Evolutionary conservation across 2,888 invertebrate species (phyloP).

Genomic region (Ichneumoninae sp.): DNA sequence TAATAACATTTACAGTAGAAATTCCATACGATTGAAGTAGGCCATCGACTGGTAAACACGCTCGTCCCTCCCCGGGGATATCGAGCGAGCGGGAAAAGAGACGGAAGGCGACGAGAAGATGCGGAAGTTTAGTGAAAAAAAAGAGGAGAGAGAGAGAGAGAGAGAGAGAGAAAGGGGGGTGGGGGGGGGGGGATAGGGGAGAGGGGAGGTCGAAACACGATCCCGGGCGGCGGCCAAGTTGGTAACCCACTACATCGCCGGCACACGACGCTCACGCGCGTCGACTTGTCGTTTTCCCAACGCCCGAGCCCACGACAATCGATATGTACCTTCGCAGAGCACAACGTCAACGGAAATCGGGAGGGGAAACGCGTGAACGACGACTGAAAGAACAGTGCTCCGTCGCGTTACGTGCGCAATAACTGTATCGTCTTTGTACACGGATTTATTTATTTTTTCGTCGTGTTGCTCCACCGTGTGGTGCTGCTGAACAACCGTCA

Average conservation of each 20-base stretch:
- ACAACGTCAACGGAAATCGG: conserved; percentile 63
- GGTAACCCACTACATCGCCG: conserved; percentile 44
- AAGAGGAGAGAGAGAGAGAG: no score
- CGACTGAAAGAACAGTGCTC: conserved; percentile 45
- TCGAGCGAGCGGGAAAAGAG: not conserved
- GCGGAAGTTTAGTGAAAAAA: not conserved
- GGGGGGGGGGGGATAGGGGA: no score
- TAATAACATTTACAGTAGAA: not conserved
- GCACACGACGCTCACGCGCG: conserved; percentile 58
- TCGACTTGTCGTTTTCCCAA: conserved; percentile 65
- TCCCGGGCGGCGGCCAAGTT: conserved; percentile 40
- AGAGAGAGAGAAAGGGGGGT: not conserved
- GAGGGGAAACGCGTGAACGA: conserved; percentile 61
- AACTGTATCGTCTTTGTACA: conserved; percentile 1
- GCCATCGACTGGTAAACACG: not conserved
- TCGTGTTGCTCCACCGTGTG: not conserved
- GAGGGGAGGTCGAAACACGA: conserved; percentile 10
- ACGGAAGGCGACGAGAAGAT: not conserved
- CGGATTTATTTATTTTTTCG: conserved; percentile 1
- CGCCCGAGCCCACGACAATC: conserved; percentile 66
- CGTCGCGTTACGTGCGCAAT: conserved; percentile 52
- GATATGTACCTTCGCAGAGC: conserved; percentile 65
- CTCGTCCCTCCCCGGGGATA: not conserved
- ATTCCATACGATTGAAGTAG: not conserved
- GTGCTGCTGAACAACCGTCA: conserved; percentile 1